Conservation (phyloP, 2,888 invertebrate genomes). For the Brachycybe producta region DNA sequence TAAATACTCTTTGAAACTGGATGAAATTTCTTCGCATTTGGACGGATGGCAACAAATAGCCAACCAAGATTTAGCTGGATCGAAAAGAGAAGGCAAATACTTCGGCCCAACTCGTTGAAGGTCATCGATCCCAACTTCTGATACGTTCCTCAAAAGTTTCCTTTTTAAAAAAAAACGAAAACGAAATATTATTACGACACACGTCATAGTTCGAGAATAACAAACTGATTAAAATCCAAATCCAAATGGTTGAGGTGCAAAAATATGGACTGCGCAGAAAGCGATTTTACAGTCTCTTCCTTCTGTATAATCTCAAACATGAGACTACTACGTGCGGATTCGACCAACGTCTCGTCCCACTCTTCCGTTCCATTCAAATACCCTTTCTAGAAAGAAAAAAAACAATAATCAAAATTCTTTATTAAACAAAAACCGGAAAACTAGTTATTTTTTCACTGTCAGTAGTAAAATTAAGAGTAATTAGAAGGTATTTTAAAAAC, state of each 20-base stretch:
- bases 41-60: slow-evolving; percentile 63
- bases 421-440: too few species aligned
- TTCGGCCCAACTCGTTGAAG: slow-evolving; percentile 53
- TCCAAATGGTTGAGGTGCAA: slow-evolving; percentile 55
- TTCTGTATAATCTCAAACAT: slow-evolving; percentile 70
- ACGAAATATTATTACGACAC: neutral
- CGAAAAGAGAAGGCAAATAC: slow-evolving; percentile 57
- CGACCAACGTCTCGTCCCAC: slow-evolving; percentile 61
- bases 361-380: slow-evolving; percentile 45
- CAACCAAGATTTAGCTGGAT: slow-evolving; percentile 45
- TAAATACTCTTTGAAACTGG: slow-evolving; percentile 51
- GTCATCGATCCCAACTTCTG: slow-evolving; percentile 48
- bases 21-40: slow-evolving; percentile 52
- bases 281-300: slow-evolving; percentile 62
- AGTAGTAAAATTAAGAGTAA: too few species aligned
- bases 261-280: slow-evolving; percentile 56
- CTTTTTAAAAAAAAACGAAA: slow-evolving; percentile 32
- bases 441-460: too few species aligned
- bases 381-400: slow-evolving; percentile 39
- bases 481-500: too few species aligned
- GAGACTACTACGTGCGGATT: slow-evolving; percentile 72
- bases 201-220: neutral
- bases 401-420: neutral
- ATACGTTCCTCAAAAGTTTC: slow-evolving; percentile 49
- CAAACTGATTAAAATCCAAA: slow-evolving; percentile 51